phyloP scores from a whole-genome alignment of 2,888 invertebrate genomes.

The Globia sparganii region DNA sequence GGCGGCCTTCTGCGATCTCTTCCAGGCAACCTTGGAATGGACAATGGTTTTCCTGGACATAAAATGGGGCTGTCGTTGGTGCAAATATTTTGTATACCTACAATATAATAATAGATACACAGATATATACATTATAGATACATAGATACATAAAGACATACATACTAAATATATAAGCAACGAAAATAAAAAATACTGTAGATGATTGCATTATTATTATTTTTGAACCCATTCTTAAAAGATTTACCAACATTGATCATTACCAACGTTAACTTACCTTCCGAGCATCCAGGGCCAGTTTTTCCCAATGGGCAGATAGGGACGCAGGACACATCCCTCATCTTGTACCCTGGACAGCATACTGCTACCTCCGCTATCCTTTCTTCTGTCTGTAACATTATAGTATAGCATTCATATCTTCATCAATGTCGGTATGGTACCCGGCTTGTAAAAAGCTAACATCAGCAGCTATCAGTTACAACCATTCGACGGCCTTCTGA shows the following conservation, averaged over 20 bases:
- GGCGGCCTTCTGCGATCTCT: no score
- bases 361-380: slow-evolving; percentile 92
- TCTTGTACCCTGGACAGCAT: slow-evolving; percentile 94
- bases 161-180: no score
- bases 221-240: neutral
- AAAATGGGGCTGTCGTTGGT: no score
- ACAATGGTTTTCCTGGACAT: no score
- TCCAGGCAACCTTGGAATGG: no score
- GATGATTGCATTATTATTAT: no score
- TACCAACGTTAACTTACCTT: slow-evolving; percentile 77
- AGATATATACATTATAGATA: no score
- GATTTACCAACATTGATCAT: neutral
- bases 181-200: no score
- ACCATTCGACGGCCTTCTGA: neutral
- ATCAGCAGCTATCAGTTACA: neutral
- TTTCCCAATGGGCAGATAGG: slow-evolving; percentile 92
- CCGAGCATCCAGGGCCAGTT: slow-evolving; percentile 90
- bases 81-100: no score
- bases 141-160: no score
- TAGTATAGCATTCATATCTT: neutral
- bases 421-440: neutral
- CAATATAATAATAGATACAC: no score
- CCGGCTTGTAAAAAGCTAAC: no score
- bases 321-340: slow-evolving; percentile 91
- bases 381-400: slow-evolving; percentile 91